Conservation (phyloP, 2,797 vertebrate species). For the Bradypodion pumilum region DNA sequence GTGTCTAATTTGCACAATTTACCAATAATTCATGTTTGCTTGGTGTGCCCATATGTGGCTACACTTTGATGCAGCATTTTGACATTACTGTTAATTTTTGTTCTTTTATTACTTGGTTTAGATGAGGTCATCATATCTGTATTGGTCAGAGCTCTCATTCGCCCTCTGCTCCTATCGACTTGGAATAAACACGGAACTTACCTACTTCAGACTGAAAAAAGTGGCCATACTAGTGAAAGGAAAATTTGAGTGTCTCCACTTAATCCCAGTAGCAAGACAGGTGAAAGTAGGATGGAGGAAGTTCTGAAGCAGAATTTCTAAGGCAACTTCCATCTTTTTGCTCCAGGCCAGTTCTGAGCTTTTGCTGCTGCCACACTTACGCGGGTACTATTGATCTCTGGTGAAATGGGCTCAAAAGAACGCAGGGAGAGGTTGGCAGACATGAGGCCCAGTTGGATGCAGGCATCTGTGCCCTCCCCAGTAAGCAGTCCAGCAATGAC, state of each 20-base stretch:
- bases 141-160: background rate
- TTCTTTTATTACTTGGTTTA: background rate
- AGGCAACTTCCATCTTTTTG: conserved; percentile 56
- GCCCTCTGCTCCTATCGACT: background rate
- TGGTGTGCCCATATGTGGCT: background rate
- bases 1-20: background rate
- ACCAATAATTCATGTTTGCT: background rate
- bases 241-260: background rate
- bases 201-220: no score
- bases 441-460: conserved; percentile 85
- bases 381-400: conserved; percentile 70
- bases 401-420: conserved; percentile 80
- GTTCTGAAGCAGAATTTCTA: conserved; percentile 13
- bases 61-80: background rate
- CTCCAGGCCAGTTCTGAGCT: conserved; percentile 71
- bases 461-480: conserved; percentile 76
- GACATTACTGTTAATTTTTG: background rate
- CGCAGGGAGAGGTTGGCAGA: conserved; percentile 80
- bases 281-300: background rate
- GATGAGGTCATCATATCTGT: no score
- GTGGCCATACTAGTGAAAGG: background rate
- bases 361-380: conserved; percentile 71
- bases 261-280: background rate
- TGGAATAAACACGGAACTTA: no score
- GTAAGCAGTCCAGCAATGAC: conserved; percentile 84